These are phyloP conservation scores for Margaritifera margaritifera DNA, from an alignment of 2,888 invertebrate genomes.

Conservation along the genomic window DNA sequence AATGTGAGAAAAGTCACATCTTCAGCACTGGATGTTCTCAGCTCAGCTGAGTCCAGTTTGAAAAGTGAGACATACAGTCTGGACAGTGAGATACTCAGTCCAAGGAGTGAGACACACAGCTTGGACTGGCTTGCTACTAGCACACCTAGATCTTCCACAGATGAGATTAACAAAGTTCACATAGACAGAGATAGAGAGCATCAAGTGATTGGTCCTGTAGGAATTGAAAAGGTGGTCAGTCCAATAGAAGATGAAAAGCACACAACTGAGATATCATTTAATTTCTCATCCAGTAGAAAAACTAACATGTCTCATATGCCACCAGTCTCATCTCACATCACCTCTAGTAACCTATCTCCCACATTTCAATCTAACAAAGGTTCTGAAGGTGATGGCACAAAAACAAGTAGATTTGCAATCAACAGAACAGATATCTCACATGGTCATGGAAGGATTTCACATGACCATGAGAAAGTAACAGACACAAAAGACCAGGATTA, in stretches of 20 bases:
- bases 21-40: constrained; percentile 53
- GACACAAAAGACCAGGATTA: background rate
- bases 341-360: no score
- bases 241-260: constrained; percentile 28
- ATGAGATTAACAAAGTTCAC: constrained; percentile 19
- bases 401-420: constrained; percentile 2
- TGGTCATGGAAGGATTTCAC: background rate
- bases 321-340: background rate
- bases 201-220: constrained; percentile 8
- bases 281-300: constrained; percentile 21
- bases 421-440: constrained; percentile 6
- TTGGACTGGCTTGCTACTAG: constrained; percentile 38
- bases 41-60: constrained; percentile 49
- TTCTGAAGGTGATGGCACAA: constrained; percentile 14
- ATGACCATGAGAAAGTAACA: constrained; percentile 1
- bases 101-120: constrained; percentile 14
- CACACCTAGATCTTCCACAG: constrained; percentile 34
- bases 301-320: constrained; percentile 10
- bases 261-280: constrained; percentile 33
- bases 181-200: constrained; percentile 21
- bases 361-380: background rate
- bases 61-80: constrained; percentile 25
- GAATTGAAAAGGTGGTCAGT: constrained; percentile 9
- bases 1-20: constrained; percentile 56
- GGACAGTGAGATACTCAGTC: constrained; percentile 4